Conservation (phyloP, 1,140 invertebrate species). For the Rhagoletis pomonella region DNA sequence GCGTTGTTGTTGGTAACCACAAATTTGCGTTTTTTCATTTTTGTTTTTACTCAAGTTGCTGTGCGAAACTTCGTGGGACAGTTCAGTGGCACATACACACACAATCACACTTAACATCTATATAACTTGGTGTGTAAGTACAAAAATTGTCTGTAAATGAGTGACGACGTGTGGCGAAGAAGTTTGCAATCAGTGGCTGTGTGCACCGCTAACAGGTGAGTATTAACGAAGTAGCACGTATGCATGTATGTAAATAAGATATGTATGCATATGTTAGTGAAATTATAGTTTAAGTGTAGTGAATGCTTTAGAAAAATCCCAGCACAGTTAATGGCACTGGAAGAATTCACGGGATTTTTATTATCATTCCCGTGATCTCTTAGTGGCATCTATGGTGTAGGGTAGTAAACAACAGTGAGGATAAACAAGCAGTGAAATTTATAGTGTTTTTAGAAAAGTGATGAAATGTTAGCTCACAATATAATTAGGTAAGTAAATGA, state of each 20-base stretch:
- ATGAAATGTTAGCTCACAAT: no score
- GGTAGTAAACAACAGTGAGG: conserved; percentile 61
- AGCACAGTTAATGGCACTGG: conserved; percentile 76
- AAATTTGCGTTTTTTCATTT: conserved; percentile 46
- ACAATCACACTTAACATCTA: not conserved
- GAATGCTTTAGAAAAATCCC: conserved; percentile 59
- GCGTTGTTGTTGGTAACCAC: conserved; percentile 19
- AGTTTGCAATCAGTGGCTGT: not conserved
- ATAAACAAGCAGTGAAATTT: not conserved
- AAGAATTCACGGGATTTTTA: conserved; percentile 75
- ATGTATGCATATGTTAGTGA: not conserved
- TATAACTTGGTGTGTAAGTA: not conserved
- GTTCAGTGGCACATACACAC: not conserved
- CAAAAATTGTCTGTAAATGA: not conserved
- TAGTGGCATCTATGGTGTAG: conserved; percentile 76
- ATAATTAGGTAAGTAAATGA: no score
- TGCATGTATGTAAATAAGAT: not conserved
- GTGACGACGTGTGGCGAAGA: not conserved
- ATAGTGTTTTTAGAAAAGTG: no score
- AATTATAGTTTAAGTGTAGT: not conserved
- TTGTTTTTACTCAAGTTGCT: not conserved
- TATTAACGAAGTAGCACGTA: no score
- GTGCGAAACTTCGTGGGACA: not conserved
- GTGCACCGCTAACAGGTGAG: not conserved
- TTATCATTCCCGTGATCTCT: conserved; percentile 74